Evolutionary conservation across 2,888 invertebrate species (phyloP), one percentile per base, ranked within the genome.

Genomic region (Andrena hattorfiana): DNA sequence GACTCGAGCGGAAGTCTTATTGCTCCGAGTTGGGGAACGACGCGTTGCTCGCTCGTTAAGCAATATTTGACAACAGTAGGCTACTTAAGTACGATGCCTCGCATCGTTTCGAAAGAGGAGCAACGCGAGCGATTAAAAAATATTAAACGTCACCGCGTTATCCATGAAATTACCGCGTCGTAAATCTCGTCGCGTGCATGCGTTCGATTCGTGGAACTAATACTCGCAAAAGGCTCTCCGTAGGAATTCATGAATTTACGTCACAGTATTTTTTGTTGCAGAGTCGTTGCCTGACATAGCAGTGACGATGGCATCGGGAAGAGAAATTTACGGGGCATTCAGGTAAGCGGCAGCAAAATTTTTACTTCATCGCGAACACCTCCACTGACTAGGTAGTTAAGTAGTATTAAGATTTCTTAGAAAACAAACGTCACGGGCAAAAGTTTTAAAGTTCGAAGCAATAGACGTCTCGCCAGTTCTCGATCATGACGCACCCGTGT

Each of bases 231-330:
- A 63, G 16, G 1, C 28, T 74, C 20, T 62, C 30, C 32, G 13
- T 13, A 10, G 7, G n/a, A 26, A 77, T 49, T 26, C 10, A 49
- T 28, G 62, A 54, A 68, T 68, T 32, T 30, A 68, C 35, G 66
- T 75, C 48, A 49, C 3, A 26, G 32, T 5, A n/a, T 32, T 70
- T 66, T 75, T 68, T 70, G 42, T 87, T 90, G 30, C 89, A 92
- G 92, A 90, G 77, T 90, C 91, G 75, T 84, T 91, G 76, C 91
- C 92, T 75, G 90, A 92, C 75, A 91, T 91, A 75, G 91, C 92
- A 75, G 90, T 91, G 82, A 92, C 91, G 77, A 92, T 92, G 92
- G 91, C 91, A 77, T 91, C 92, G 63, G 92, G 92, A 71, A 87
- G 90, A 70, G 92, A 92, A 84, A 91, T 92, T 74, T 91, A 92